Evolutionary conservation across 2,888 invertebrate genomes (phyloP).

Genomic region (Tribolium freemani): DNA sequence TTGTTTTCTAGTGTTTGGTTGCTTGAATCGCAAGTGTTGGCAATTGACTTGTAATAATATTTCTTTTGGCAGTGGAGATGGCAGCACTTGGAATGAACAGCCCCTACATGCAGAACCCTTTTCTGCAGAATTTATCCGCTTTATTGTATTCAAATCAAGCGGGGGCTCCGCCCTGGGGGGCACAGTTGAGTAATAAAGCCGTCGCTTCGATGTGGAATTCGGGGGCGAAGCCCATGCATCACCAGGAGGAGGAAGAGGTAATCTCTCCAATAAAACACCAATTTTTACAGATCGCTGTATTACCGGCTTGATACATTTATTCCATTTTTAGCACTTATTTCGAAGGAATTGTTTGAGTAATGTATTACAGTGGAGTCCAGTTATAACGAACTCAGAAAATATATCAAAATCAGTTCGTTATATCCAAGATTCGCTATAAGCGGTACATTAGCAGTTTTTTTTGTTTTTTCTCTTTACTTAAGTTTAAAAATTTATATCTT

Average conservation of each 20-base stretch:
- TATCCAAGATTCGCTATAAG: too few relatives aligned
- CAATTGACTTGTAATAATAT: not conserved
- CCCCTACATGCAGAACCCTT: constrained; percentile 64
- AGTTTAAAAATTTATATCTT: too few relatives aligned
- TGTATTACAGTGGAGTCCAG: too few relatives aligned
- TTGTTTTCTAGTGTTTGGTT: constrained; percentile 25
- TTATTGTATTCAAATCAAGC: constrained; percentile 60
- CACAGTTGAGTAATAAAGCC: constrained; percentile 69
- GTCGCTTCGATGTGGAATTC: constrained; percentile 73
- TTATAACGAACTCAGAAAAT: too few relatives aligned
- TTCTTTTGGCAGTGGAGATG: constrained; percentile 74
- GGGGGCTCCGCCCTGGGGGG: constrained; percentile 61
- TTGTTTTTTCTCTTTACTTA: too few relatives aligned
- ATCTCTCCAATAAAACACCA: not conserved
- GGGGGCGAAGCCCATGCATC: constrained; percentile 60
- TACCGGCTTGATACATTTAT: too few relatives aligned
- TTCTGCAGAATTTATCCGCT: constrained; percentile 64
- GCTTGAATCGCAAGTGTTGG: not conserved
- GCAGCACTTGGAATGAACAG: constrained; percentile 71
- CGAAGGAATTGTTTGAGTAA: too few relatives aligned
- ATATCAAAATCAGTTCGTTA: too few relatives aligned
- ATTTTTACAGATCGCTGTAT: too few relatives aligned
- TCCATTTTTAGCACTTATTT: too few relatives aligned
- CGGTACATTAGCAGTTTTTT: too few relatives aligned
- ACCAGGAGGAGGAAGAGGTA: constrained; percentile 65